Evolutionary conservation across 2,113 vertebrate genomes (phyloP), one percentile per base, ranked within the genome.

Genomic region (Notarius quadriscutis): DNA sequence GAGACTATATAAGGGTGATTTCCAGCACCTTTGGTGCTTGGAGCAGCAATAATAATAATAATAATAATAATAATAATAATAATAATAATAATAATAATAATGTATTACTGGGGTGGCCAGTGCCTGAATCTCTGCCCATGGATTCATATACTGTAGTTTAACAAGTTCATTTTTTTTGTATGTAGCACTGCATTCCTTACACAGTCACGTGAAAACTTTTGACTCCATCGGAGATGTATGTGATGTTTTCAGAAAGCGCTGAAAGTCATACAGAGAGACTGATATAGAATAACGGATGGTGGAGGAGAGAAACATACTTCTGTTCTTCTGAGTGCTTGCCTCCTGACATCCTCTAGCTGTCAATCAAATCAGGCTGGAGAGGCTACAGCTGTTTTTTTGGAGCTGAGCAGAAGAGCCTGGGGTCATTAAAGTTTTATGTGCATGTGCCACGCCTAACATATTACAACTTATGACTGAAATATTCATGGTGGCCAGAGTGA

Each of bases 391-490:
- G 77, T 25, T 65, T 57, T 79, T 48, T 60, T 17, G 55, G 41
- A n/a, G n/a, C 22, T 2, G 6, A n/a, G 22, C 53, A 25, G 69
- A 78, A 50, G 63, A 58, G 34, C 30, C 72, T 27, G 5, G n/a
- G 57, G 30, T 71, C 75, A 67, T 90, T 53, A 89, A 91, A 90
- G 67, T 87, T 91, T 91, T 14, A 89, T 86, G 65, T 74, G 53
- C 74, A 87, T 25, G 81, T 65, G 87, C 63, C 84, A 74, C 63
- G 27, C 67, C 77, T 75, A 65, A 90, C 85, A 81, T 89, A 88
- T 90, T 90, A 88, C 83, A 88, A 84, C 85, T 58, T 77, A 86
- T 86, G 86, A 86, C 80, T 91, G 81, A 89, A 91, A 89, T 89
- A 89, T 89, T 90, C 85, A 89, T 88, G 53, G 7, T 15, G 25